These are phyloP conservation scores for Gymnosoma rotundatum DNA, from an alignment of 2,888 invertebrate genomes.

Conservation along the genomic window DNA sequence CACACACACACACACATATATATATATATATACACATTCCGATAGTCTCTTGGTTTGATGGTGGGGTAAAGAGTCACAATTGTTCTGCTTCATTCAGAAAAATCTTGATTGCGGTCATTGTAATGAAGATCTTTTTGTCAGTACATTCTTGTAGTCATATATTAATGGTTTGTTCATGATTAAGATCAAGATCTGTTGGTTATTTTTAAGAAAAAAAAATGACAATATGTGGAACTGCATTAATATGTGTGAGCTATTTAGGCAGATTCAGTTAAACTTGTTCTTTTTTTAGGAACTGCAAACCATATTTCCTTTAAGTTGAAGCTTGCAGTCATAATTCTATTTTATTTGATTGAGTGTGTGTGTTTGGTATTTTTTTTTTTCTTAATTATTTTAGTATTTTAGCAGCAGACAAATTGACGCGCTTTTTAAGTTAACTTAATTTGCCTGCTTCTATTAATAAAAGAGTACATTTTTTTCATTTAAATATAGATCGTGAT, in stretches of 20 bases:
- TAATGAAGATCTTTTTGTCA: conserved; percentile 44
- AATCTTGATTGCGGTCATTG: conserved; percentile 54
- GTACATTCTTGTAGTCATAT: conserved; percentile 27
- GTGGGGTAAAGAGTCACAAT: conserved; percentile 46
- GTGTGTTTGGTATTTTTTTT: conserved; percentile 25
- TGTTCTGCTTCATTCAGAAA: conserved; percentile 40
- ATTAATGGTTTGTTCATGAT: conserved; percentile 59
- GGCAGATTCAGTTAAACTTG: conserved; percentile 8
- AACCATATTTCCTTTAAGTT: conserved; percentile 2
- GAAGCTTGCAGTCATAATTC: conserved; percentile 25
- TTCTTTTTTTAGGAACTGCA: not conserved
- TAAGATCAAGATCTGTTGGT: conserved; percentile 61
- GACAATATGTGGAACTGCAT: conserved; percentile 26
- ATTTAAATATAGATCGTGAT: conserved; percentile 72
- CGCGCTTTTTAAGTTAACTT: conserved; percentile 72
- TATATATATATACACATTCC: conserved; percentile 29
- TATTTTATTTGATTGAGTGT: conserved; percentile 8
- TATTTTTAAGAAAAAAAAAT: not conserved
- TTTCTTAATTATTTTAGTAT: conserved; percentile 43
- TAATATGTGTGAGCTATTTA: conserved; percentile 9
- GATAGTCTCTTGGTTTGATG: conserved; percentile 18
- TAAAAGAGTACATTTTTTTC: conserved; percentile 27
- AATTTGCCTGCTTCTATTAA: conserved; percentile 35
- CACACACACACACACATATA: conserved; percentile 25
- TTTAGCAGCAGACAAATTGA: conserved; percentile 78